These are phyloP conservation scores for Patagioenas fasciata DNA, from an alignment of 2,113 vertebrate genomes.

Conservation along the genomic window DNA sequence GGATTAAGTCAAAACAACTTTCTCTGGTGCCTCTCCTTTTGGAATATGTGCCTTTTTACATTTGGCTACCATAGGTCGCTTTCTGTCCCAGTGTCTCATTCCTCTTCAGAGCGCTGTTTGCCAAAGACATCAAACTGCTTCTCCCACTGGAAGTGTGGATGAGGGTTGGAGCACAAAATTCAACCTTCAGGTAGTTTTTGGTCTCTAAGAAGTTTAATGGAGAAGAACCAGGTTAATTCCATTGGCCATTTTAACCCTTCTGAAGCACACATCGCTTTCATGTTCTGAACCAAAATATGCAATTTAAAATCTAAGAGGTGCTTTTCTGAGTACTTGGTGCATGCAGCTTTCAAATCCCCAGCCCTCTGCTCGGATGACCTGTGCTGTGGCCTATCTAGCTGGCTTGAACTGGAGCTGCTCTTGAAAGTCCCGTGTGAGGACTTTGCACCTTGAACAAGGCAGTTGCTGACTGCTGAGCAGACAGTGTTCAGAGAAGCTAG, in stretches of 20 bases:
- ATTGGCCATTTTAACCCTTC: conserved; percentile 42
- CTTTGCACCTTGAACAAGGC: background rate
- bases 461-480: background rate
- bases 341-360: conserved; percentile 44
- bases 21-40: conserved; percentile 72
- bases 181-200: background rate
- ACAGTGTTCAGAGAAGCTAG: background rate
- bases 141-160: background rate
- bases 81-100: conserved; percentile 70
- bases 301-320: conserved; percentile 66
- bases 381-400: background rate
- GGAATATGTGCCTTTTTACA: conserved; percentile 77
- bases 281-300: conserved; percentile 69
- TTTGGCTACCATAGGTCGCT: conserved; percentile 65
- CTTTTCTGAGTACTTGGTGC: conserved; percentile 66
- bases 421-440: background rate
- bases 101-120: conserved; percentile 65
- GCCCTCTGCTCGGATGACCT: background rate
- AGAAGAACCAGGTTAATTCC: background rate
- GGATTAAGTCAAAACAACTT: conserved; percentile 73
- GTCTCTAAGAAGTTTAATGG: background rate
- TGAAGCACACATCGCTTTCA: conserved; percentile 49
- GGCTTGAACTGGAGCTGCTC: conserved; percentile 13
- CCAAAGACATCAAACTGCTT: conserved; percentile 71
- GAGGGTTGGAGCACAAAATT: background rate